phyloP scores from a whole-genome alignment of 2,113 vertebrate genomes.

The Montifringilla adamsi region DNA sequence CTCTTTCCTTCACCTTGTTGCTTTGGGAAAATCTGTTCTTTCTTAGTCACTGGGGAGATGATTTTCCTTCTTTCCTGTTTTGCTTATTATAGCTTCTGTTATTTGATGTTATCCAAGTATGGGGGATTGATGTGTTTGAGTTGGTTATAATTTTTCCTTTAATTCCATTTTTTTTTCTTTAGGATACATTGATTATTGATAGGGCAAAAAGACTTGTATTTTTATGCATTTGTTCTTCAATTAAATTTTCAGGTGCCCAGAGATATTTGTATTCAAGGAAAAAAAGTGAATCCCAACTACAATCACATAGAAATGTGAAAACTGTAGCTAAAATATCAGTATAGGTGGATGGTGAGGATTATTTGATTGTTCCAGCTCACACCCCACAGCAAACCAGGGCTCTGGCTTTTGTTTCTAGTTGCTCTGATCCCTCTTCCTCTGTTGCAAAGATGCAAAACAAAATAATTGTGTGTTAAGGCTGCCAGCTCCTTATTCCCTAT shows the following conservation, averaged over 20 bases:
- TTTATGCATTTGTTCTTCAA: neutral
- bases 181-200: neutral
- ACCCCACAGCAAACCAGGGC: neutral
- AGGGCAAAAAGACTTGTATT: neutral
- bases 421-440: neutral
- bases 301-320: neutral
- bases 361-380: neutral
- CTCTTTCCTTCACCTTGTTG: neutral
- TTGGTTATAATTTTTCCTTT: neutral
- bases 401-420: neutral
- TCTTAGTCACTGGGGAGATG: neutral
- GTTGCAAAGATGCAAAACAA: neutral
- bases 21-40: neutral
- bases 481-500: neutral
- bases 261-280: neutral
- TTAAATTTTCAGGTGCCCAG: neutral
- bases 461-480: neutral
- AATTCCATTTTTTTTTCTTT: neutral
- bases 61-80: neutral
- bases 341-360: neutral
- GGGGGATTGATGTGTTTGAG: neutral
- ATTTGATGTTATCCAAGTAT: neutral
- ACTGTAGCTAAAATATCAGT: neutral
- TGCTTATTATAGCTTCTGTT: neutral
- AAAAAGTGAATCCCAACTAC: neutral